Percentiles rank a stretch among this genome's conserved stretches.
These are phyloP conservation scores for Pantherophis guttatus DNA, from an alignment of 2,113 vertebrate genomes.

Conservation along the genomic window DNA sequence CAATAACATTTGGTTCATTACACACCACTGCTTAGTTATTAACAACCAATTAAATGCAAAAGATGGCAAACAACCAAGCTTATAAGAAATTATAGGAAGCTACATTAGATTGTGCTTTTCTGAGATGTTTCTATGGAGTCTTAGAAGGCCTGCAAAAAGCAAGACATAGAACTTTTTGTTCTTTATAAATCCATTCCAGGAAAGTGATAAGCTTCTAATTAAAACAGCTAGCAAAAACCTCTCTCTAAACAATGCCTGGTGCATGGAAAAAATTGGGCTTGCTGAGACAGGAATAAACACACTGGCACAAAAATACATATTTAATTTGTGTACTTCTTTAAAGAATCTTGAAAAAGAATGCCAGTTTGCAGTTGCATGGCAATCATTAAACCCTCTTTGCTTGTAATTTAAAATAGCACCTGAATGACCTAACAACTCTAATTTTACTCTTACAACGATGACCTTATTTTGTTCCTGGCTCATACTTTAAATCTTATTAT, in stretches of 20 bases:
- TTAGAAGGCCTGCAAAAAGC: slow-evolving; percentile 6
- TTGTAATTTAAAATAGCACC: neutral
- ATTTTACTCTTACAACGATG: neutral
- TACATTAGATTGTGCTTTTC: slow-evolving; percentile 8
- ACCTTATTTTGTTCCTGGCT: neutral
- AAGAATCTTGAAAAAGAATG: slow-evolving; percentile 2
- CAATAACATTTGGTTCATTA: slow-evolving; percentile 34
- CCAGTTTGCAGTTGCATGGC: neutral
- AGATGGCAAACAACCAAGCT: slow-evolving; percentile 15
- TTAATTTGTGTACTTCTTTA: neutral
- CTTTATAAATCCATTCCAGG: slow-evolving; percentile 28
- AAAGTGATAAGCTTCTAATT: slow-evolving; percentile 18
- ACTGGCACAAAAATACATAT: neutral
- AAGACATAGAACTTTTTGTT: slow-evolving; percentile 14
- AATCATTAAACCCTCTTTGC: neutral
- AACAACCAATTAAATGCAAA: slow-evolving; percentile 11
- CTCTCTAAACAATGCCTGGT: slow-evolving; percentile 2
- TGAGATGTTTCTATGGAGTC: slow-evolving; percentile 17
- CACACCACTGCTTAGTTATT: slow-evolving; percentile 30
- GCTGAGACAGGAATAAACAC: neutral
- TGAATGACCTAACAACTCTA: neutral
- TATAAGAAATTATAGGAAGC: neutral
- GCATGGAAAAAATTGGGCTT: neutral
- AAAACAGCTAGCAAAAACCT: neutral
- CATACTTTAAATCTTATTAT: neutral